These are phyloP conservation scores for Caenorhabditis imperialis DNA, from an alignment of 2,888 invertebrate genomes.

Conservation along the genomic window DNA sequence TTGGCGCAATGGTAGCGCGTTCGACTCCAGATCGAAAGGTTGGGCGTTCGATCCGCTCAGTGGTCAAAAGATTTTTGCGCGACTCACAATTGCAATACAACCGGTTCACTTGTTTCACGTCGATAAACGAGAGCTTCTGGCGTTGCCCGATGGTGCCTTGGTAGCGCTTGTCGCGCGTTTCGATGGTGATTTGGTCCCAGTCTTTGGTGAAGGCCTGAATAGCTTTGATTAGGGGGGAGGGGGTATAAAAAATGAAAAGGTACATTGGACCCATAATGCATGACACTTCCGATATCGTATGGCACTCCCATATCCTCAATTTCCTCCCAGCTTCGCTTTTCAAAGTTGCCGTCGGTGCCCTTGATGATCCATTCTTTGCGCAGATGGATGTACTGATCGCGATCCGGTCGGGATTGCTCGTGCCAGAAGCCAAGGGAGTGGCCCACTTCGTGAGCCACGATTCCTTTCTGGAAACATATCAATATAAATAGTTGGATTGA, in stretches of 20 bases:
- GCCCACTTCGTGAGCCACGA: slow-evolving; percentile 75
- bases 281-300: slow-evolving; percentile 73
- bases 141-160: slow-evolving; percentile 74
- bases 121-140: slow-evolving; percentile 70
- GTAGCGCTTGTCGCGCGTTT: slow-evolving; percentile 66
- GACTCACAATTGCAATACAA: slow-evolving; percentile 71
- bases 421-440: slow-evolving; percentile 77
- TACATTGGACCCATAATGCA: slow-evolving; percentile 74
- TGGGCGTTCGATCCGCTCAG: slow-evolving; percentile 71
- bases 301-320: slow-evolving; percentile 74
- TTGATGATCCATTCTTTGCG: slow-evolving; percentile 70
- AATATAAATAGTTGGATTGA: too few relatives aligned
- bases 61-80: slow-evolving; percentile 54
- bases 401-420: slow-evolving; percentile 74
- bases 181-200: slow-evolving; percentile 72
- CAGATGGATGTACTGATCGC: slow-evolving; percentile 72
- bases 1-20: slow-evolving; percentile 72
- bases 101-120: slow-evolving; percentile 75
- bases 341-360: slow-evolving; percentile 75
- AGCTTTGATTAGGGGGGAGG: neutral
- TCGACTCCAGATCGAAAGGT: slow-evolving; percentile 72
- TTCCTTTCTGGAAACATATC: slow-evolving; percentile 67
- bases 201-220: slow-evolving; percentile 72
- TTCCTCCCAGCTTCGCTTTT: slow-evolving; percentile 68
- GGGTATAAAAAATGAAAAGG: neutral